Conservation (phyloP, 1,140 invertebrate species). For the Drosophila fuyamai region DNA sequence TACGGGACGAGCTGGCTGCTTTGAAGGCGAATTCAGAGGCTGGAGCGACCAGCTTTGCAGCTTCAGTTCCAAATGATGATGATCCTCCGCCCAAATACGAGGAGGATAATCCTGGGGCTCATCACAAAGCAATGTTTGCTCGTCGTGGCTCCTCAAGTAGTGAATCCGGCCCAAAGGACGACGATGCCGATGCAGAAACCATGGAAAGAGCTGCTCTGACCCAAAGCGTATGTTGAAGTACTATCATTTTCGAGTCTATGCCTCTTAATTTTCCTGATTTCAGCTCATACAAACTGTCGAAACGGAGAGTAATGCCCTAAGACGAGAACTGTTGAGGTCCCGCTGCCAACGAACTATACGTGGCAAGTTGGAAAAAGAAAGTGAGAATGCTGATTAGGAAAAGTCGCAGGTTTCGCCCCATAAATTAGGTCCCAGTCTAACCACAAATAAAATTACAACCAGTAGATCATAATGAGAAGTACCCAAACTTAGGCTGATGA, state of each 20-base stretch:
- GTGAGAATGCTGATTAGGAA: constrained; percentile 14
- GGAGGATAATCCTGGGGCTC: background rate
- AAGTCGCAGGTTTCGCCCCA: background rate
- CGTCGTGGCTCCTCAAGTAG: constrained; percentile 35
- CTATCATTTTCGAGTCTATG: background rate
- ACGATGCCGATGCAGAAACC: constrained; percentile 54
- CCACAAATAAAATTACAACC: background rate
- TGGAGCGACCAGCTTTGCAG: background rate
- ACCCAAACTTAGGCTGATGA: constrained; percentile 17
- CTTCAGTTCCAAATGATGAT: constrained; percentile 13
- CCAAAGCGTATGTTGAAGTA: background rate
- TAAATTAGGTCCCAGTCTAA: background rate
- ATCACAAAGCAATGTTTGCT: background rate
- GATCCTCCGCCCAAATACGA: constrained; percentile 66
- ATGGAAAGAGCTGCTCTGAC: constrained; percentile 2
- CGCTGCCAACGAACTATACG: constrained; percentile 60
- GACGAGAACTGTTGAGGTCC: constrained; percentile 69
- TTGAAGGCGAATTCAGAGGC: constrained; percentile 31
- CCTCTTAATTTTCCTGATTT: background rate
- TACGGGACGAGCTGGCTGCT: constrained; percentile 60
- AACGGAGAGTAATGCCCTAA: constrained; percentile 60
- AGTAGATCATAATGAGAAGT: background rate
- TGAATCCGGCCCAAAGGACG: constrained; percentile 32
- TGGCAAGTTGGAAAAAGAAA: constrained; percentile 47
- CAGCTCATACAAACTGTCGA: constrained; percentile 70